Conservation (phyloP, 2,888 invertebrate species). For the Spisula solida region DNA sequence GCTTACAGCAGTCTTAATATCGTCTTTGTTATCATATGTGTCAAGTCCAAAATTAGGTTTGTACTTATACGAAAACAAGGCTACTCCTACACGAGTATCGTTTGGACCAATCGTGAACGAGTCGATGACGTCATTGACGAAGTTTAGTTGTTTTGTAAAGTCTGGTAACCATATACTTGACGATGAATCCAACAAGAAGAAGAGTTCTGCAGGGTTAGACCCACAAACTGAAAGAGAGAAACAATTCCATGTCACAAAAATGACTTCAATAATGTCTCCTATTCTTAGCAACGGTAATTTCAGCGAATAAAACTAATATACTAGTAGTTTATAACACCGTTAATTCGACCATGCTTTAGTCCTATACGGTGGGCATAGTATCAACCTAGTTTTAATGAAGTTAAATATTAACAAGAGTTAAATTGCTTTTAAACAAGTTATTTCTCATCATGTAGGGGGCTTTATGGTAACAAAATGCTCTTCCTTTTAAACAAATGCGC, state of each 20-base stretch:
- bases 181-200: conserved; percentile 74
- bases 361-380: no score
- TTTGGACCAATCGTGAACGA: conserved; percentile 72
- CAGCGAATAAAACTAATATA: no score
- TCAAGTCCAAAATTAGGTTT: conserved; percentile 54
- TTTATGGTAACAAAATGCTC: no score
- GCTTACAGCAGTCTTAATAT: conserved; percentile 54
- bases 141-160: conserved; percentile 76
- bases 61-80: conserved; percentile 67
- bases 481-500: no score
- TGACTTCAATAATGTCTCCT: no score
- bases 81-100: conserved; percentile 72
- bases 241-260: neutral
- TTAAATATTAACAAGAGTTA: no score
- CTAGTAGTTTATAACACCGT: no score
- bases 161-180: conserved; percentile 77
- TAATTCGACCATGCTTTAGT: no score
- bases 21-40: conserved; percentile 54
- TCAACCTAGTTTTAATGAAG: no score
- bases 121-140: conserved; percentile 74
- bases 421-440: no score
- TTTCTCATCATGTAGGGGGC: no score
- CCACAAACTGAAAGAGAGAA: conserved; percentile 61
- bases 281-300: no score
- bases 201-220: conserved; percentile 71